Base-by-base conservation (phyloP, 2,888 invertebrate genomes). In the Hipparchia sbordonii region DNA sequence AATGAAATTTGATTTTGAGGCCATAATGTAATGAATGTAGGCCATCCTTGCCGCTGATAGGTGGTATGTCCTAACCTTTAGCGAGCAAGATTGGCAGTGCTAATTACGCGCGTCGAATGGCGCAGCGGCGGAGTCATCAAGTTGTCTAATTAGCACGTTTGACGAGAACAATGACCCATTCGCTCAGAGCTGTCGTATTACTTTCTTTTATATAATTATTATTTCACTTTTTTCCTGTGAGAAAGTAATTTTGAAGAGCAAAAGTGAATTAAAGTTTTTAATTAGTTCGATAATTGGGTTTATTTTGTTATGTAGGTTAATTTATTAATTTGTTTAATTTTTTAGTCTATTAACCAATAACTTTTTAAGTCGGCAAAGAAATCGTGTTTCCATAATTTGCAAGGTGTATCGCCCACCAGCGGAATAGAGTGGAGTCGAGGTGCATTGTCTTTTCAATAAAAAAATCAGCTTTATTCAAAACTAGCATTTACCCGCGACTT, bases 151-250 rank as follows among this genome's bases (percentile, higher is more conserved):
- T 60, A 59, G 60, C 69, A 52, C 39, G 10, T 39, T 10, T 6
- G 59, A 51, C 69, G 69, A 52, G 69, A 69, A 69, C 69, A 69
- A 69, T n/a, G n/a, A 52, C 1, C 33, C 69, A 8, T 60, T 33
- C 65, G 48, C 63, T 48, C 48, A 23, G 9, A 48, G 48, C 63
- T 52, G 52, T 65, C 65, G 12, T 65, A 12, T 65, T 52, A 52
- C 48, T 69, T 60, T 69, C 69, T 45, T 69, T 61, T 69, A 52
- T 39, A 51, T 54, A 51, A 59, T 68, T 68, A 68, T 68, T 59
- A 59, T 60, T 60, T 51, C 12, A 65, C 33, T 60, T 33, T 52
- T 13, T 61, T 69, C 12, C 39, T 69, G 57, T 61, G 61, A 61
- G 69, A 51, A 69, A 69, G 61, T 45, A 1, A 33, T 65, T 51